phyloP scores from a whole-genome alignment of 1,140 invertebrate species.

The Drosophila mojavensis region DNA sequence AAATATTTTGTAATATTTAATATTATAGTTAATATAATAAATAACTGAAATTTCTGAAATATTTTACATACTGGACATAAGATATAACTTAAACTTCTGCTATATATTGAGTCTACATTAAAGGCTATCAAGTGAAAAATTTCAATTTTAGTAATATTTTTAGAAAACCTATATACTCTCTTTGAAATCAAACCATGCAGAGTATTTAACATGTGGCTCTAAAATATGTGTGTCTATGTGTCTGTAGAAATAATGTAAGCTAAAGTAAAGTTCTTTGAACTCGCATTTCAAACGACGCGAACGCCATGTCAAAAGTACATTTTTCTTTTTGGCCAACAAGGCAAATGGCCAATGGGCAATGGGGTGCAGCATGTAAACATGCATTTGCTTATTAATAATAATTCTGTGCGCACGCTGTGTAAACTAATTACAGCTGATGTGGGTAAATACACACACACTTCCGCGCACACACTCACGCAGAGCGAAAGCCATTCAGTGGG shows the following conservation, averaged over 20 bases:
- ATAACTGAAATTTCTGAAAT: too few species aligned
- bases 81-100: too few species aligned
- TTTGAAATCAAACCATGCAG: background rate
- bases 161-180: background rate
- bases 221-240: constrained; percentile 52
- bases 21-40: too few species aligned
- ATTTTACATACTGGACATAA: too few species aligned
- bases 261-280: constrained; percentile 73
- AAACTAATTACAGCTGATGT: constrained; percentile 69
- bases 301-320: constrained; percentile 2
- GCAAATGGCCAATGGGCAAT: background rate
- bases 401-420: constrained; percentile 36
- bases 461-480: constrained; percentile 12
- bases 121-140: too few species aligned
- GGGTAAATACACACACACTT: constrained; percentile 50
- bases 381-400: constrained; percentile 68
- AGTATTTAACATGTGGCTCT: constrained; percentile 25
- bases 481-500: constrained; percentile 10
- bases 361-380: constrained; percentile 38
- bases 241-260: constrained; percentile 8
- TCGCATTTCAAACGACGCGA: background rate
- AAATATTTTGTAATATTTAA: too few species aligned
- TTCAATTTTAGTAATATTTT: too few species aligned
- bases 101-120: too few species aligned
- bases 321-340: constrained; percentile 15